Base-by-base conservation (phyloP, 2,888 invertebrate species). In the Timema podura region DNA sequence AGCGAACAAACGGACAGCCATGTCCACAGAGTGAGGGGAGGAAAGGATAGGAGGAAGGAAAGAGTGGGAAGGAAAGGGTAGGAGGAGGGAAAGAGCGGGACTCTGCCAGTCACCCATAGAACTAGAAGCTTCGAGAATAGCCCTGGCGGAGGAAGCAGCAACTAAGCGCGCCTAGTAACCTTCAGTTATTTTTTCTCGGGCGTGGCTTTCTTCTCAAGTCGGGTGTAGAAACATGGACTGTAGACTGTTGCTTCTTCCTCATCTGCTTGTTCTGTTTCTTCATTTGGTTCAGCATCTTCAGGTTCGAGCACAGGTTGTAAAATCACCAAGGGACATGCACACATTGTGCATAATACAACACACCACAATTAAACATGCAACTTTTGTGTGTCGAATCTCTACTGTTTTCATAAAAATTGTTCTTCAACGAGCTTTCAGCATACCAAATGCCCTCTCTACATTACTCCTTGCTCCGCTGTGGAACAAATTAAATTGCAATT, bases 361-460 rank as follows among this genome's bases (percentile, higher is more conserved):
- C 5, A 16, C 66, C n/a, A n/a, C 46, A 11, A 65, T 45, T 44
- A 65, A 16, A 13, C 66, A 15, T n/a, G 66, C 66, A 48, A 45
- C 66, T 49, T 65, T 65, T 13, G 46, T 65, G 45, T 44, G 46
- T 49, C 47, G 11, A 13, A 46, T 45, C 46, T 46, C 47, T 5
- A 65, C n/a, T 11, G n/a, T n/a, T 16, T 65, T 65, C 66, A 65
- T 48, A 49, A 65, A 65, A 65, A 65, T 65, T 13, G n/a, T 45
- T n/a, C 66, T 13, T 30, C 47, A 65, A 15, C 66, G 15, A 13
- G 66, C 66, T 45, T 65, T 65, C 49, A 65, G 30, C 45, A 44
- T 65, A 46, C 66, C 66, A 49, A 65, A 65, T 44, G 66, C 30
- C 47, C 30, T 3, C 47, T 65, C 66, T 10, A 65, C 66, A 13